A percentile compares a stretch with the other conserved stretches of the same genome.
phyloP scores from a whole-genome alignment of 2,797 vertebrate genomes.

The Orientallactaga sibirica region DNA sequence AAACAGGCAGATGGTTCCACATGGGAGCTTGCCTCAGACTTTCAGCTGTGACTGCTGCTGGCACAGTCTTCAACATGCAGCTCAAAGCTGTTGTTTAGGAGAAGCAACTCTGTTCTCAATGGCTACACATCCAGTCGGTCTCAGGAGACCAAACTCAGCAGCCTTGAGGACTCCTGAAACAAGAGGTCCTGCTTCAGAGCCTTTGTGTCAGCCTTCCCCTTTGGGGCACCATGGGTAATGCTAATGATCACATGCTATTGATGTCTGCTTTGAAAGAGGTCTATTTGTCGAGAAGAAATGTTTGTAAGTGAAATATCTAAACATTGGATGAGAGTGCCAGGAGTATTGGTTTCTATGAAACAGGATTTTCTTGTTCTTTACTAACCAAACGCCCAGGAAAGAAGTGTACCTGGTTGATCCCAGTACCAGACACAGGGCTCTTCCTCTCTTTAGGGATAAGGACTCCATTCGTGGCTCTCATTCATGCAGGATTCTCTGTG shows the following conservation, averaged over 20 bases:
- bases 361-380: slow-evolving; percentile 5
- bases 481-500: not conserved
- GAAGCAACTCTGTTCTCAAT: not conserved
- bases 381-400: not conserved
- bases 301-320: not conserved
- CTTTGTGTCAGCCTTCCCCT: not conserved
- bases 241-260: not conserved
- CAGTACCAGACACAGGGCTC: not conserved
- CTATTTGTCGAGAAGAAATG: slow-evolving; percentile 38
- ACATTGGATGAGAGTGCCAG: not conserved
- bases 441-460: not conserved
- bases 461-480: not conserved
- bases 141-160: not conserved
- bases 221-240: not conserved
- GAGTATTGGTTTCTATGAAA: slow-evolving; percentile 19
- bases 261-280: not conserved
- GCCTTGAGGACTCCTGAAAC: not conserved
- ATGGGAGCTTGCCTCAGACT: not conserved
- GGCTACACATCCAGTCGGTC: not conserved
- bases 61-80: not conserved
- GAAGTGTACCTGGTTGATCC: not conserved
- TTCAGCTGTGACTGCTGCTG: not conserved
- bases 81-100: not conserved
- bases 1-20: not conserved
- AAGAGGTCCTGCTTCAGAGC: not conserved